Evolutionary conservation across 2,888 invertebrate species (phyloP).

Genomic region (Mongoloraphidia duomilia): DNA sequence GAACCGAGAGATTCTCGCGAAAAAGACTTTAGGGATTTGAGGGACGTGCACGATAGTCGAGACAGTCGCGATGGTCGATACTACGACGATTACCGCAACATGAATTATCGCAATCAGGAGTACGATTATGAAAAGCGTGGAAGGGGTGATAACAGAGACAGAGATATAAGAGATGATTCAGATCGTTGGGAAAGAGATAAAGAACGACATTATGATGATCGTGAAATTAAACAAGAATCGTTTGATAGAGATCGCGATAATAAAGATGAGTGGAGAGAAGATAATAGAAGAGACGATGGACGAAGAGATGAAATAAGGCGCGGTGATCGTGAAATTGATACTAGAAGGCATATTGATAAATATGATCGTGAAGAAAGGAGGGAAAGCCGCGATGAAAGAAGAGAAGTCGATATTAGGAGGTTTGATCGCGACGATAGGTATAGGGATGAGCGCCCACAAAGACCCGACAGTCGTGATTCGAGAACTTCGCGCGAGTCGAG

Average conservation of each 20-base stretch:
- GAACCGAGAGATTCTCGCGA: conserved; percentile 16
- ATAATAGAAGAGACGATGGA: conserved; percentile 20
- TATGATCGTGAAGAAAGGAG: conserved; percentile 18
- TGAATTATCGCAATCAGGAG: conserved; percentile 14
- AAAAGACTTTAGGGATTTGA: conserved; percentile 12
- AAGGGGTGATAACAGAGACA: conserved; percentile 19
- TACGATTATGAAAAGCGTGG: conserved; percentile 22
- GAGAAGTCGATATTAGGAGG: background rate
- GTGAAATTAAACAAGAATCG: conserved; percentile 22
- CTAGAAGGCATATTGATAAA: conserved; percentile 15
- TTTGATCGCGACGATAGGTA: background rate
- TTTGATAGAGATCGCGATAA: conserved; percentile 11
- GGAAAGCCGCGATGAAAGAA: conserved; percentile 15
- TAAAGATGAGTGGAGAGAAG: conserved; percentile 17
- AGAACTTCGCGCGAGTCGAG: conserved; percentile 38
- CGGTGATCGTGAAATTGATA: conserved; percentile 20
- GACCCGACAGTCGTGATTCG: conserved; percentile 43
- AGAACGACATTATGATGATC: conserved; percentile 24
- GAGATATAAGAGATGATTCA: conserved; percentile 8
- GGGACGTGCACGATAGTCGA: conserved; percentile 18
- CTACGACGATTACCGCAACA: conserved; percentile 28
- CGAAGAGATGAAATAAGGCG: conserved; percentile 17
- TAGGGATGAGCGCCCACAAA: conserved; percentile 35
- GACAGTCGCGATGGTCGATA: conserved; percentile 23
- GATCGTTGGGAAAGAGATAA: conserved; percentile 9